Evolutionary conservation across 2,888 invertebrate genomes (phyloP).

Genomic region (Hyles lineata): DNA sequence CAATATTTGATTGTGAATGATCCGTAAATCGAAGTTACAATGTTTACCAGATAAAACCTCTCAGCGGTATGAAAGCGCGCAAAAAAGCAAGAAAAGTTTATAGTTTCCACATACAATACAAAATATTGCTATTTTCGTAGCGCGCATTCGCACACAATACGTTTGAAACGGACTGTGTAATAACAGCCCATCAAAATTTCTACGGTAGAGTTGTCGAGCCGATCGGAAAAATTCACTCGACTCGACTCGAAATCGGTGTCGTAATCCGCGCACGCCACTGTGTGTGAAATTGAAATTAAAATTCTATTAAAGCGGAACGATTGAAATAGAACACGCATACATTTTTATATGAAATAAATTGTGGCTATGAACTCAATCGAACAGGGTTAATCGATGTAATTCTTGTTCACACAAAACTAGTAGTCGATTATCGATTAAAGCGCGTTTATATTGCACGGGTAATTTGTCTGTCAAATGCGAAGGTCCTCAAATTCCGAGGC

Average conservation of each 20-base stretch:
- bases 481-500: not conserved
- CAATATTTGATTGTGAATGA: not conserved
- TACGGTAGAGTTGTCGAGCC: constrained; percentile 71
- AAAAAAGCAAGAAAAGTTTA: constrained; percentile 30
- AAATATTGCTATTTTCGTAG: constrained; percentile 61
- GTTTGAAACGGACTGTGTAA: constrained; percentile 79
- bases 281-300: constrained; percentile 83
- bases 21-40: not conserved
- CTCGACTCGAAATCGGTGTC: constrained; percentile 56
- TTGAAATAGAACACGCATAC: constrained; percentile 59
- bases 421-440: not conserved
- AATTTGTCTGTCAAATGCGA: constrained; percentile 4
- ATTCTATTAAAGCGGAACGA: constrained; percentile 75
- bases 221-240: constrained; percentile 73
- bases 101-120: constrained; percentile 46
- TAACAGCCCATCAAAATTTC: constrained; percentile 78
- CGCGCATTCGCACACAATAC: constrained; percentile 70
- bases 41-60: constrained; percentile 9
- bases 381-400: not conserved
- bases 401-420: not conserved
- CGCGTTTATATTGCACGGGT: not conserved
- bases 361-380: constrained; percentile 34
- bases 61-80: not conserved
- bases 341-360: constrained; percentile 50
- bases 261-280: constrained; percentile 70